phyloP scores from a whole-genome alignment of 1,140 invertebrate species.

The Neodiprion pinetum region DNA sequence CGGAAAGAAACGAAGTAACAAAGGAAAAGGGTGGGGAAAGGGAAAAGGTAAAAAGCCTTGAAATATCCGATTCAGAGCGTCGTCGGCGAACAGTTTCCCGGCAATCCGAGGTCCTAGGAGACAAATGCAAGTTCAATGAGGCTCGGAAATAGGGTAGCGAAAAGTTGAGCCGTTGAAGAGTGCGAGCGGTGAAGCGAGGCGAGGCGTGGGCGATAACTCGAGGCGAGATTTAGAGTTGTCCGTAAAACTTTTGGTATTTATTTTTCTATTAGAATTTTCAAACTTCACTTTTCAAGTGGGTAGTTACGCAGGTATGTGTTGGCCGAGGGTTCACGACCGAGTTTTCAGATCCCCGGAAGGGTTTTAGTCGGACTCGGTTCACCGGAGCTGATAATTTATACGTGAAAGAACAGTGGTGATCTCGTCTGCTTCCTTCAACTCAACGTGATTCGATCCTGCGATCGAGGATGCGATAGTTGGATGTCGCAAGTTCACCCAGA shows the following conservation, averaged over 20 bases:
- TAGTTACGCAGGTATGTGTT: too few relatives aligned
- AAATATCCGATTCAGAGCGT: background rate
- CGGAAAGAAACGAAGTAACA: slow-evolving; percentile 6
- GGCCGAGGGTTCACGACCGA: too few relatives aligned
- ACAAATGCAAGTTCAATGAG: slow-evolving; percentile 7
- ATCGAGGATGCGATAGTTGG: too few relatives aligned
- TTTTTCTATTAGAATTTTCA: slow-evolving; percentile 48
- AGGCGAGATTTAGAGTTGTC: slow-evolving; percentile 38
- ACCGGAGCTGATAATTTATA: too few relatives aligned
- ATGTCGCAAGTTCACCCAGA: too few relatives aligned
- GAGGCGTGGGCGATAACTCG: slow-evolving; percentile 10
- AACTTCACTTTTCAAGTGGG: background rate
- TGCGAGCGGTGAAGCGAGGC: background rate
- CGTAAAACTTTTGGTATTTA: slow-evolving; percentile 44
- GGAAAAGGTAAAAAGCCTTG: background rate
- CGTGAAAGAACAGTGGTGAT: too few relatives aligned
- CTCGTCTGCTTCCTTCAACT: too few relatives aligned
- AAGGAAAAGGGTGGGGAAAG: background rate
- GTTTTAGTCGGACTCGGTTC: too few relatives aligned
- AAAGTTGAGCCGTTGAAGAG: slow-evolving; percentile 2
- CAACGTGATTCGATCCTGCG: too few relatives aligned
- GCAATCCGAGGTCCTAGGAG: background rate
- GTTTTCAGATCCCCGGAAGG: too few relatives aligned
- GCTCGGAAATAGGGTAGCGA: background rate
- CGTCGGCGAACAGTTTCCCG: background rate